Conservation (phyloP, 2,797 vertebrate species). For the Sciaenops ocellatus region DNA sequence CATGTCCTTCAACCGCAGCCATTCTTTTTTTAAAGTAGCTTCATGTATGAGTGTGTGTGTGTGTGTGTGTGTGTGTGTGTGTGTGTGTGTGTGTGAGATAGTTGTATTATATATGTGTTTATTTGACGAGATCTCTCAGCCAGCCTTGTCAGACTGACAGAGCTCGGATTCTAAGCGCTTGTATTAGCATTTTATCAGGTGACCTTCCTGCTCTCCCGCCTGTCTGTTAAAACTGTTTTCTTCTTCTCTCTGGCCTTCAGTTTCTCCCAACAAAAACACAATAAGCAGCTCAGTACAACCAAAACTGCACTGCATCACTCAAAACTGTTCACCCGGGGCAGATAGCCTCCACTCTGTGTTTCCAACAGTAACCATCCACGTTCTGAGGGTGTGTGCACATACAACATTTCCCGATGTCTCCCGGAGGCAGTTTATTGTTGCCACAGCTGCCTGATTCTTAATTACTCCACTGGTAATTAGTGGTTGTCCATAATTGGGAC, state of each 20-base stretch:
- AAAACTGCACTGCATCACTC: conserved; percentile 2
- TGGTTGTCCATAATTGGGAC: conserved; percentile 45
- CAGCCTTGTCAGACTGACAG: conserved; percentile 59
- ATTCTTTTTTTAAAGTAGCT: not conserved
- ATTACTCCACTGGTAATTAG: conserved; percentile 71
- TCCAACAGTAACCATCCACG: not conserved
- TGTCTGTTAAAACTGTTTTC: conserved; percentile 27
- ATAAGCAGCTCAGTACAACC: not conserved
- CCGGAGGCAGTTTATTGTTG: conserved; percentile 39
- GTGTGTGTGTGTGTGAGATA: conserved; percentile 7
- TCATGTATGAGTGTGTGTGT: not conserved
- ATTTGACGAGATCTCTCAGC: conserved; percentile 22
- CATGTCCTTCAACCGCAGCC: conserved; percentile 27
- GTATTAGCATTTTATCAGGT: conserved; percentile 73
- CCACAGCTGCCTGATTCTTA: conserved; percentile 65
- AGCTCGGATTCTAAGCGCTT: conserved; percentile 50
- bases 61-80: conserved; percentile 5
- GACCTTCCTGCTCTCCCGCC: conserved; percentile 58
- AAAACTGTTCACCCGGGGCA: not conserved
- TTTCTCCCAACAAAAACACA: not conserved
- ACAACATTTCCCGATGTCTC: not conserved
- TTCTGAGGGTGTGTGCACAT: not conserved
- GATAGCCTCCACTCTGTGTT: not conserved
- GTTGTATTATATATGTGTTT: not conserved
- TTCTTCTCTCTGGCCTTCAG: conserved; percentile 20